phyloP scores from a whole-genome alignment of 2,888 invertebrate species.

The Silvanus unidentatus region DNA sequence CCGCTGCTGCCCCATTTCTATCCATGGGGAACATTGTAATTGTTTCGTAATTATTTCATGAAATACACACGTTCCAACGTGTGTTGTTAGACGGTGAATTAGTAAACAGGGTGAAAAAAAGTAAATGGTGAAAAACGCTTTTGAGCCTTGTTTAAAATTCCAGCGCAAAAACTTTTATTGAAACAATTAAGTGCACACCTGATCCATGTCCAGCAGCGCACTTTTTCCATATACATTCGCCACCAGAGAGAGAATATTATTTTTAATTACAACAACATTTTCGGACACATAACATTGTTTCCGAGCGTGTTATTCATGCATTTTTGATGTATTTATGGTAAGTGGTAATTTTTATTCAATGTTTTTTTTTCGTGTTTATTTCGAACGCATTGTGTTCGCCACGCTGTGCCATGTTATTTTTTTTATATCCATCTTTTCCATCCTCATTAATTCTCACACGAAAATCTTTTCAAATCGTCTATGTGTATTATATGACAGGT shows the following conservation, averaged over 20 bases:
- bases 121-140: no score
- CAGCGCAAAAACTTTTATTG: background rate
- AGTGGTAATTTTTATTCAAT: constrained; percentile 1
- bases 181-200: background rate
- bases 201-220: no score
- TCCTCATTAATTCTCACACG: background rate
- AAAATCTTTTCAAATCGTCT: no score
- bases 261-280: background rate
- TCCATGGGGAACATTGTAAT: constrained; percentile 22
- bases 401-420: background rate
- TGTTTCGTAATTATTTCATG: constrained; percentile 28
- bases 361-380: background rate
- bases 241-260: background rate
- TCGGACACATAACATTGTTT: constrained; percentile 1
- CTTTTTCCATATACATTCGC: no score
- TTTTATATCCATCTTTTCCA: background rate
- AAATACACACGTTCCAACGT: background rate
- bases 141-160: no score
- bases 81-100: no score
- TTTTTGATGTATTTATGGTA: constrained; percentile 1
- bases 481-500: no score
- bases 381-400: background rate
- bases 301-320: constrained; percentile 1
- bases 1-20: constrained; percentile 6
- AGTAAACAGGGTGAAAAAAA: no score